phyloP scores from a whole-genome alignment of 2,888 invertebrate species.

The Geophilus truncorum region DNA sequence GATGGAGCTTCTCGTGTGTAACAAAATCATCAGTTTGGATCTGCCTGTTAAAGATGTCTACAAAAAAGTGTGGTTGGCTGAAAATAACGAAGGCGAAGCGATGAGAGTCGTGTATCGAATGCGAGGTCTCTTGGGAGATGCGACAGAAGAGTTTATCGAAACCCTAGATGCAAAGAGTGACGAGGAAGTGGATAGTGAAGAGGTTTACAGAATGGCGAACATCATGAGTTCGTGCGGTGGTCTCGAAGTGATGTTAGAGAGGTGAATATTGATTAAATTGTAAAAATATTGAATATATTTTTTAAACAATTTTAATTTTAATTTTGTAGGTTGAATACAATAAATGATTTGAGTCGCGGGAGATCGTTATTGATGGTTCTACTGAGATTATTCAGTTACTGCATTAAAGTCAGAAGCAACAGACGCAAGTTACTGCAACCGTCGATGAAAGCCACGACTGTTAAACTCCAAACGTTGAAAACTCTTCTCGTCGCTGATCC shows the following conservation, averaged over 20 bases:
- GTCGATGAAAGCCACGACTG: conserved; percentile 73
- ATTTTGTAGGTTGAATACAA: conserved; percentile 64
- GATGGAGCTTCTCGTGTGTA: conserved; percentile 95
- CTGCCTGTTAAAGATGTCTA: conserved; percentile 87
- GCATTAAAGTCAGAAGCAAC: conserved; percentile 81
- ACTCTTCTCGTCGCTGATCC: conserved; percentile 47
- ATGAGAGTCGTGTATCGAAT: conserved; percentile 98
- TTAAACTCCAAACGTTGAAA: conserved; percentile 77
- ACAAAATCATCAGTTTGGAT: conserved; percentile 96
- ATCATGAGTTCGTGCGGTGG: conserved; percentile 76
- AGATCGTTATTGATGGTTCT: conserved; percentile 82
- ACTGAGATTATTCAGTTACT: conserved; percentile 79
- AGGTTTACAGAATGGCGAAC: conserved; percentile 84
- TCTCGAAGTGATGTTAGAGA: conserved; percentile 56
- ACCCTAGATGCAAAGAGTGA: conserved; percentile 77
- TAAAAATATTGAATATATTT: neutral
- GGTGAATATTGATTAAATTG: conserved; percentile 41
- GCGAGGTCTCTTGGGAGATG: conserved; percentile 95
- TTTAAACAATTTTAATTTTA: neutral
- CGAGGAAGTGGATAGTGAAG: conserved; percentile 88
- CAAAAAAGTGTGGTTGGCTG: conserved; percentile 70
- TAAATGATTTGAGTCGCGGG: conserved; percentile 77
- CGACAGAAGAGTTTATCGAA: conserved; percentile 98
- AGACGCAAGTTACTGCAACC: conserved; percentile 83
- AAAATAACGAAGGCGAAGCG: conserved; percentile 80